Evolutionary conservation across 2,797 vertebrate species (phyloP), one percentile per base, ranked within the genome.

Genomic region (Enoplosus armatus): DNA sequence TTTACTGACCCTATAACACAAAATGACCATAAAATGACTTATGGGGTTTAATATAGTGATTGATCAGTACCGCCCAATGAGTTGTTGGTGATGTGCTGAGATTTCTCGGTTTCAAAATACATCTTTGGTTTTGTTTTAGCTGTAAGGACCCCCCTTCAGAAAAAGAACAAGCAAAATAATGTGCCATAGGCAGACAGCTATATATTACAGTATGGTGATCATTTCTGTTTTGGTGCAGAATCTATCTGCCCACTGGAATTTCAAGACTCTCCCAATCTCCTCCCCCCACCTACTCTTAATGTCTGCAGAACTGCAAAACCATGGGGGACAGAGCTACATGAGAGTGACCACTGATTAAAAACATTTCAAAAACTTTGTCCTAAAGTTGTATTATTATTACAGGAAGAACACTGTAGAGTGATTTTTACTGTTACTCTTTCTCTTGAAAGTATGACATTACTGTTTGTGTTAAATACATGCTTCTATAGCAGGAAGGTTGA

Each of bases 191-290:
- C 26, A 29, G n/a, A 35, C 20, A 60, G 64, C 29, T 39, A 43
- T 45, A 62, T 71, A 47, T 65, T 16, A 31, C 51, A 35, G 12
- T 60, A 16, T 29, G 29, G 54, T 68, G 39, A 68, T 26, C 47
- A 26, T 81, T 27, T 82, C 47, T 75, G 58, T 71, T 73, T 67
- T 43, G 69, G 45, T 53, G 50, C 33, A 73, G 27, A 84, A 85
- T 72, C 55, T 76, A 72, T 87, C 74, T 86, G 58, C 70, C 77
- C 70, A 81, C 72, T 84, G 83, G 85, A 85, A 89, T 89, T 77
- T 84, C 48, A 85, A 86, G 73, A 86, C 84, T 77, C 39, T 76
- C 61, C 35, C 47, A 66, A 20, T 63, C 74, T 77, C 76, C 69
- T 79, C 79, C 75, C 63, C 75, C 64, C 51, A 71, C 69, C 61